Evolutionary conservation across 2,113 vertebrate species (phyloP).

Genomic region (Callocephalon fimbriatum): DNA sequence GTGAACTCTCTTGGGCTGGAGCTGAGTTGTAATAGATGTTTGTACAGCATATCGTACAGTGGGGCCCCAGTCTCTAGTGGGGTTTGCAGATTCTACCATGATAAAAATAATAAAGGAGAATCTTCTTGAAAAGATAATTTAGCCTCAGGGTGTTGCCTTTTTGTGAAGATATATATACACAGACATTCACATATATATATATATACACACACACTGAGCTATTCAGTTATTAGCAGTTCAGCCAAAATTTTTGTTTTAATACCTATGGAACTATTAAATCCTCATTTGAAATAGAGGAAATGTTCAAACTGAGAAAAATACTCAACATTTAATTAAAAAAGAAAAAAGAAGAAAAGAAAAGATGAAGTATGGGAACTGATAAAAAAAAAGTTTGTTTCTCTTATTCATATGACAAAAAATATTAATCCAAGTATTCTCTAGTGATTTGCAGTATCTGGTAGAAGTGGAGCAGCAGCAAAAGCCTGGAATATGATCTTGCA

Average conservation of each 20-base stretch:
- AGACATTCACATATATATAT: rapidly evolving
- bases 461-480: constrained; percentile 8
- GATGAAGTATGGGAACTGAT: neutral
- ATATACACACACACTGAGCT: neutral
- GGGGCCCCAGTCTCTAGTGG: constrained; percentile 4
- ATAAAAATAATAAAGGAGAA: constrained; percentile 22
- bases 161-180: neutral
- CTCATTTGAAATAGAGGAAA: neutral
- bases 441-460: constrained; percentile 56
- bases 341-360: neutral
- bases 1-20: constrained; percentile 10
- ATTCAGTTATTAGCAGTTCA: neutral
- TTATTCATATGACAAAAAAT: constrained; percentile 5
- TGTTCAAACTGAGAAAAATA: neutral
- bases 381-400: neutral
- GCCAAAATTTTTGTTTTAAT: neutral
- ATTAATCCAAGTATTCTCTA: constrained; percentile 24
- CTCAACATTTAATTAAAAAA: neutral
- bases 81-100: constrained; percentile 15
- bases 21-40: constrained; percentile 9
- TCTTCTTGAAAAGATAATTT: constrained; percentile 13
- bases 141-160: constrained; percentile 27
- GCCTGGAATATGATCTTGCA: neutral
- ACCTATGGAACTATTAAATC: neutral
- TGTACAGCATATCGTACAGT: neutral